Conservation (phyloP, 2,888 invertebrate genomes). For the Caenorhabditis auriculariae region DNA sequence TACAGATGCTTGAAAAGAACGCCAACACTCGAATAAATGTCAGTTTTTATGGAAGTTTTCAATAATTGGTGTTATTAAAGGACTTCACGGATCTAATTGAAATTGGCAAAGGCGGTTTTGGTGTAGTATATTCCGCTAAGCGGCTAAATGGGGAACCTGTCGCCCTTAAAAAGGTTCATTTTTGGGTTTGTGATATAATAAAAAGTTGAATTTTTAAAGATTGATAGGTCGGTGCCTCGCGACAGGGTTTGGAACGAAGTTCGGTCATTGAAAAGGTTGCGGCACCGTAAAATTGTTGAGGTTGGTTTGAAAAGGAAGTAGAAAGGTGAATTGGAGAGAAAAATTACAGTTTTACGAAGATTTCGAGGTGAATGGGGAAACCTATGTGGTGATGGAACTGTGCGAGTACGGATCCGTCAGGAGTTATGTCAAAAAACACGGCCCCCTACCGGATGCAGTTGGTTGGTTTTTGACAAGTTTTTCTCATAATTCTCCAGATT, state of each 20-base stretch:
- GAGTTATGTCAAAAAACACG: slow-evolving; percentile 23
- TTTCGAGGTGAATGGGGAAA: slow-evolving; percentile 19
- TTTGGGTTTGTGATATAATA: background rate
- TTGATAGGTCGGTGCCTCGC: slow-evolving; percentile 4
- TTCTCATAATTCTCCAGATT: background rate
- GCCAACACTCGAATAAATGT: too few relatives aligned
- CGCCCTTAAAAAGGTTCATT: slow-evolving; percentile 36
- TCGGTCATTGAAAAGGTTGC: slow-evolving; percentile 13
- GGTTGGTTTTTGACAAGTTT: slow-evolving; percentile 3
- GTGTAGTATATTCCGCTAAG: slow-evolving; percentile 30
- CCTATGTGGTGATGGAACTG: slow-evolving; percentile 43
- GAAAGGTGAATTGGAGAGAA: slow-evolving; percentile 20
- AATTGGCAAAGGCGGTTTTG: slow-evolving; percentile 40
- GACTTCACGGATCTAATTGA: slow-evolving; percentile 13
- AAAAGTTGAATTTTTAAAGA: slow-evolving; percentile 10
- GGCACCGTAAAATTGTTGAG: slow-evolving; percentile 22
- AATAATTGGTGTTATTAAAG: too few relatives aligned
- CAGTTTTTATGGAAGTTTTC: too few relatives aligned
- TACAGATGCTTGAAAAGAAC: too few relatives aligned
- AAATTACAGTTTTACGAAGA: slow-evolving; percentile 21
- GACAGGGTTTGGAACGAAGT: slow-evolving; percentile 14
- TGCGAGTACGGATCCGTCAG: slow-evolving; percentile 34
- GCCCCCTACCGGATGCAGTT: slow-evolving; percentile 10
- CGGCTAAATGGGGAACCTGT: slow-evolving; percentile 27
- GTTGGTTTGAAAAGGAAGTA: slow-evolving; percentile 11